Evolutionary conservation across 2,888 invertebrate species (phyloP).

Genomic region (Alviniconcha strummeri): DNA sequence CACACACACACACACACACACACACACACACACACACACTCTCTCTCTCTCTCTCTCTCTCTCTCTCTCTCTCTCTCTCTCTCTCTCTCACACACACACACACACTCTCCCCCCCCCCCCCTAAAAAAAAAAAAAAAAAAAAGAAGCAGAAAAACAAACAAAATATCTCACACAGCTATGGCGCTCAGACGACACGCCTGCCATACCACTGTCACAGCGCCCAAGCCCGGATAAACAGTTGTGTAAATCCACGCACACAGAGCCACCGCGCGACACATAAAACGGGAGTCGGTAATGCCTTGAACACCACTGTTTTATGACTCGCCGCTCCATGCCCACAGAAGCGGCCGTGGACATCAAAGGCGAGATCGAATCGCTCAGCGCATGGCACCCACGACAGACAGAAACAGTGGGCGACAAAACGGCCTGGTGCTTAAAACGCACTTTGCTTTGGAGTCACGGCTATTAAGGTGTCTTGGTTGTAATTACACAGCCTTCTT

Average conservation of each 20-base stretch:
- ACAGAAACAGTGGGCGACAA: not conserved
- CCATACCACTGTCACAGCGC: no score
- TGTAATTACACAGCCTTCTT: no score
- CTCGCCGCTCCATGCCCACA: no score
- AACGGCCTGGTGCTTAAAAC: not conserved
- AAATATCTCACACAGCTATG: no score
- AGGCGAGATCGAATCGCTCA: conserved; percentile 5
- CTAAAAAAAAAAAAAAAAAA: not conserved
- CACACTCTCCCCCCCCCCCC: no score
- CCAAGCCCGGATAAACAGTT: not conserved
- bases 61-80: not conserved
- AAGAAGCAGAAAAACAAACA: not conserved
- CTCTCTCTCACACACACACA: not conserved
- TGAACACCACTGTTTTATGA: no score
- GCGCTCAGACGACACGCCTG: no score
- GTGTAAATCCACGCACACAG: not conserved
- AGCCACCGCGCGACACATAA: not conserved
- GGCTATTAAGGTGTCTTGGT: no score
- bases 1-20: not conserved
- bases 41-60: not conserved
- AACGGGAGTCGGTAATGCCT: no score
- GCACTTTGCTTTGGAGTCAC: no score
- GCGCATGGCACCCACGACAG: not conserved
- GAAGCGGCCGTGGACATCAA: no score
- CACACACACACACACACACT: not conserved